Percentiles rank a stretch among this genome's conserved stretches.
These are phyloP conservation scores for Orbicella faveolata DNA, from an alignment of 64 coral and sea anemone species.

Conservation along the genomic window DNA sequence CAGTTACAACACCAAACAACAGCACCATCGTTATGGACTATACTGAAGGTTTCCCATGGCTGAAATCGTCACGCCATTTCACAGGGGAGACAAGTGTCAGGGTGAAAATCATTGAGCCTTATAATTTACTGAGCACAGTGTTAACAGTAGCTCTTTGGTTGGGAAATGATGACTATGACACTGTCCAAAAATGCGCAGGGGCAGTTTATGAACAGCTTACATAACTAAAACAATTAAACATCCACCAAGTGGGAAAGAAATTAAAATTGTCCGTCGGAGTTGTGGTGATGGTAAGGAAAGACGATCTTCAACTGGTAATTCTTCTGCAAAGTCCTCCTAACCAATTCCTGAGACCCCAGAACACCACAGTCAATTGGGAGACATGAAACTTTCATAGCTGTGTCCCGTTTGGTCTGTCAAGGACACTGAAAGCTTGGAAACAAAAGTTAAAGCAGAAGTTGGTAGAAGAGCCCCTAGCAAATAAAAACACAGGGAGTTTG, in stretches of 20 bases:
- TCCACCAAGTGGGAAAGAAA: constrained; percentile 33
- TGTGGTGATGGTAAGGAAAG: constrained; percentile 60
- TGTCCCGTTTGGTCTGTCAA: constrained; percentile 43
- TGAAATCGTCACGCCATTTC: no score
- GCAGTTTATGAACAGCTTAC: constrained; percentile 48
- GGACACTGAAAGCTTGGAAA: constrained; percentile 6
- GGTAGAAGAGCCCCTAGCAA: constrained; percentile 8
- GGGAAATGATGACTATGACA: constrained; percentile 51
- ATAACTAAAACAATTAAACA: constrained; percentile 31
- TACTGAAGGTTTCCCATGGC: no score
- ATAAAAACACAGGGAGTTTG: constrained; percentile 24
- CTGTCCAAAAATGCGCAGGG: constrained; percentile 29
- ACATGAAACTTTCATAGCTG: constrained; percentile 48
- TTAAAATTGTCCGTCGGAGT: constrained; percentile 23
- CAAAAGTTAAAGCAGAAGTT: neutral
- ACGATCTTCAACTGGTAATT: constrained; percentile 28
- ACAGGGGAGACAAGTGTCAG: no score
- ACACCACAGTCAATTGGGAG: constrained; percentile 54
- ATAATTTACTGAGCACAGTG: no score
- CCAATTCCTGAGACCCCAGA: constrained; percentile 68
- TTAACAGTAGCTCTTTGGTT: constrained; percentile 40
- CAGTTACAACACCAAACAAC: no score
- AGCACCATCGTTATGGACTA: no score
- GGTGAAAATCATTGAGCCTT: no score
- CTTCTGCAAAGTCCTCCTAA: constrained; percentile 55